A percentile compares a stretch with the other conserved stretches of the same genome.
Evolutionary conservation across 2,113 vertebrate species (phyloP).

Genomic region (Empidonax traillii): DNA sequence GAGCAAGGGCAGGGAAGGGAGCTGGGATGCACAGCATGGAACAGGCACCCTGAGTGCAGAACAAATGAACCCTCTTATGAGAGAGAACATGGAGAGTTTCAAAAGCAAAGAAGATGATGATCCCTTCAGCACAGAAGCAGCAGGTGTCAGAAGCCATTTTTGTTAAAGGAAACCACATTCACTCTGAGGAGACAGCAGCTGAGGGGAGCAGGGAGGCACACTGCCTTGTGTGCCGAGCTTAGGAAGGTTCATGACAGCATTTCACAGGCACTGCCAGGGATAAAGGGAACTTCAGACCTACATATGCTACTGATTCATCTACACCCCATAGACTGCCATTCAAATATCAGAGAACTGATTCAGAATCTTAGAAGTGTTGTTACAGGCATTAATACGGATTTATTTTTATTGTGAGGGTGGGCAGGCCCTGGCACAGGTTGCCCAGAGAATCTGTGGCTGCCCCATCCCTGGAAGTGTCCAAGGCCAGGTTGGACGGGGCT

Average conservation of each 20-base stretch:
- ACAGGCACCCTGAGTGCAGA: neutral
- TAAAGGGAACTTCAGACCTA: neutral
- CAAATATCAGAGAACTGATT: neutral
- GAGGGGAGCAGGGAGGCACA: neutral
- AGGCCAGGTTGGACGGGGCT: neutral
- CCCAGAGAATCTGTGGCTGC: neutral
- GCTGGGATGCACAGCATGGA: neutral
- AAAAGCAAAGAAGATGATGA: neutral
- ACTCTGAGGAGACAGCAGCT: neutral
- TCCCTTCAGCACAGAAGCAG: neutral
- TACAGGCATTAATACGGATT: neutral
- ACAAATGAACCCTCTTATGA: fast-evolving
- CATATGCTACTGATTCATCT: neutral
- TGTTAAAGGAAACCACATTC: neutral
- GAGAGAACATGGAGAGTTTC: neutral
- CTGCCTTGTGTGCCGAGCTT: neutral
- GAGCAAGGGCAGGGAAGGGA: neutral
- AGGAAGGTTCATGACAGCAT: neutral
- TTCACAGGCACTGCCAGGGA: neutral
- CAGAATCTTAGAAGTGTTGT: neutral
- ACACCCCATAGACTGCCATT: neutral
- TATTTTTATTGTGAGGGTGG: neutral
- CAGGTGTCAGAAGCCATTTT: neutral
- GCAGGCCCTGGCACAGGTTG: neutral
- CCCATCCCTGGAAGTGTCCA: neutral